A percentile compares a stretch with the other conserved stretches of the same genome.
Conservation (phyloP, 2,888 invertebrate genomes). For the Clepsis dumicolana region DNA sequence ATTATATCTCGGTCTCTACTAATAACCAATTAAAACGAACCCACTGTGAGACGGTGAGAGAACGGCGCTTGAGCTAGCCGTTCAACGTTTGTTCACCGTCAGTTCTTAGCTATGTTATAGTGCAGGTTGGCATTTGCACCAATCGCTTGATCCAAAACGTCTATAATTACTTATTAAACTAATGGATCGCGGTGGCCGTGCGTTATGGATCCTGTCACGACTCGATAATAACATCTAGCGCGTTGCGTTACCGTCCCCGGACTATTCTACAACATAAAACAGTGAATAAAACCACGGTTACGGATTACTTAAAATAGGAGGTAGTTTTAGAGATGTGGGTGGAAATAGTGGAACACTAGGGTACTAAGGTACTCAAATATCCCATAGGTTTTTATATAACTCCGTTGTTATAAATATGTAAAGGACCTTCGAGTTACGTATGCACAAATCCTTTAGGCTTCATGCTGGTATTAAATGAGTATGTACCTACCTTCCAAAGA, state of each 20-base stretch:
- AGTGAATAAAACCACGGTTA: not conserved
- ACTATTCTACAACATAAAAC: not conserved
- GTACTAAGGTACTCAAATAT: too few relatives aligned
- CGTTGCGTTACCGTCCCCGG: conserved; percentile 10
- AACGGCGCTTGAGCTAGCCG: not conserved
- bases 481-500: too few relatives aligned
- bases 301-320: not conserved
- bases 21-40: too few relatives aligned
- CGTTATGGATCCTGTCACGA: conserved; percentile 72
- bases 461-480: not conserved
- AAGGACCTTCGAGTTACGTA: not conserved
- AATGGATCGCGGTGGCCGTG: conserved; percentile 69
- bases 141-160: conserved; percentile 61
- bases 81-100: conserved; percentile 23
- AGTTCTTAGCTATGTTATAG: conserved; percentile 44
- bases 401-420: not conserved
- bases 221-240: conserved; percentile 52
- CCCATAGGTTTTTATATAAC: not conserved
- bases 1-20: too few relatives aligned
- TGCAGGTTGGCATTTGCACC: conserved; percentile 50
- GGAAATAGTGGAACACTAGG: not conserved
- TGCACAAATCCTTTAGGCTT: not conserved
- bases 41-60: not conserved
- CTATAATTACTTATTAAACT: conserved; percentile 77
- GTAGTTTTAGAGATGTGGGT: conserved; percentile 1